Percentiles rank a stretch among this genome's conserved stretches.
phyloP scores from a whole-genome alignment of 2,113 vertebrate genomes.

The Pluvialis apricaria region DNA sequence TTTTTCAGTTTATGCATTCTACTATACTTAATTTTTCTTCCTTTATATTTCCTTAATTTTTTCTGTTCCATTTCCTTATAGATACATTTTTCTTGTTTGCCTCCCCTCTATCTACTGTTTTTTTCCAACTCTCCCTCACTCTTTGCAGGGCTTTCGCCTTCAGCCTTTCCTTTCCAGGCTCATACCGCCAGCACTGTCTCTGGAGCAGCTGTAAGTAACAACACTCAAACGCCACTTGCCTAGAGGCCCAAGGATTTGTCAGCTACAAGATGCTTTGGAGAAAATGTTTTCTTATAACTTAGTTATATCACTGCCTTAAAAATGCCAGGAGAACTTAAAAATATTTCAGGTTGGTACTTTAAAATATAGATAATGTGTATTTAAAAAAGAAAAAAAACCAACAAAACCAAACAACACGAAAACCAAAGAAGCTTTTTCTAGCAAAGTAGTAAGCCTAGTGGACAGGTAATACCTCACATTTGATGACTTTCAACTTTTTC shows the following conservation, averaged over 20 bases:
- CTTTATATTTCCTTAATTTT: neutral
- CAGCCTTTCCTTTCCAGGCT: neutral
- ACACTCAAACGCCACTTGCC: conserved; percentile 11
- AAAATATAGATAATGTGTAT: conserved; percentile 8
- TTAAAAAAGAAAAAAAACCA: neutral
- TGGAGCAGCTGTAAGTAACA: conserved; percentile 13
- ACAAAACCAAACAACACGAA: neutral
- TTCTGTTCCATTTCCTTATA: neutral
- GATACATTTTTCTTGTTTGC: neutral
- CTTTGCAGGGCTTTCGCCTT: neutral
- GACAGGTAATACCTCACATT: neutral
- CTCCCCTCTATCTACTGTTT: neutral
- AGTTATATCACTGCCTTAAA: conserved; percentile 46
- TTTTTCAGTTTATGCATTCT: neutral
- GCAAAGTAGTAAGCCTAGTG: neutral
- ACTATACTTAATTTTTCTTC: neutral
- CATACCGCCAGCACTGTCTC: neutral
- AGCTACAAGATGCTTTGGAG: conserved; percentile 53
- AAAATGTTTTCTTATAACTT: conserved; percentile 51
- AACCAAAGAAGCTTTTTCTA: neutral
- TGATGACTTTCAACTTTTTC: neutral
- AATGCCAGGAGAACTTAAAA: conserved; percentile 42
- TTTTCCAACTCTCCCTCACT: neutral
- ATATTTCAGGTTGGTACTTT: conserved; percentile 18
- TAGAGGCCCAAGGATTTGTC: conserved; percentile 33